Evolutionary conservation across 2,797 vertebrate genomes (phyloP), one percentile per base, ranked within the genome.

Genomic region (Melanotaenia pygmaea): DNA sequence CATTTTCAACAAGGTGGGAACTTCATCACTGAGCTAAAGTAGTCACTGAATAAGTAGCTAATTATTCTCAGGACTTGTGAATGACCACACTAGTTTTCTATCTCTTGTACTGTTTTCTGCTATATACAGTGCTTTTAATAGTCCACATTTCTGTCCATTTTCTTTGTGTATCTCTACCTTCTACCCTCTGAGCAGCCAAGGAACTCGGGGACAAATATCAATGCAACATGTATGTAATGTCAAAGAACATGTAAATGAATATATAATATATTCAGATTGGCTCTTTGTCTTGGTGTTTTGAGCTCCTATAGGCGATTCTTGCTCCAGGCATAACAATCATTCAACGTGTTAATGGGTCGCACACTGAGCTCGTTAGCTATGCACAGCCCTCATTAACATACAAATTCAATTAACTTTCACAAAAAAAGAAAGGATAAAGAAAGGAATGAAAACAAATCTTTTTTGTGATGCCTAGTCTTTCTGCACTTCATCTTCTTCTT

Each of bases 351-450:
- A 95, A 95, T 95, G 93, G 93, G 81, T 94, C 90, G 85, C 92
- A 93, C 91, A 90, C 92, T 88, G 89, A 92, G 92, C 93, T 93
- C 92, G 89, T 93, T 94, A 93, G 90, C 92, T 93, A 92, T 93
- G 92, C 94, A 87, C 91, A 88, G 88, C 77, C 71, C 88, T 93
- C 88, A 95, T 95, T 94, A 93, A 89, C 94, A 95, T 94, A 94
- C 91, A 94, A 94, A 95, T 95, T 95, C 91, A 94, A 95, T 95
- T 95, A 94, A 94, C 88, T 93, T 88, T 84, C 76, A 64, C 22
- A 60, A 45, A 56, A 81, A 89, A 76, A 75, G 72, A 74, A 80
- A 70, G 74, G 6, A 35, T 12, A 62, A 58, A 9, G 22, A 67
- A 28, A 18, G 56, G 76, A 83, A 76, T 70, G 85, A 87, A 89